Evolutionary conservation across 2,888 invertebrate species (phyloP), one percentile per base, ranked within the genome.

Genomic region (Geophilus truncorum): DNA sequence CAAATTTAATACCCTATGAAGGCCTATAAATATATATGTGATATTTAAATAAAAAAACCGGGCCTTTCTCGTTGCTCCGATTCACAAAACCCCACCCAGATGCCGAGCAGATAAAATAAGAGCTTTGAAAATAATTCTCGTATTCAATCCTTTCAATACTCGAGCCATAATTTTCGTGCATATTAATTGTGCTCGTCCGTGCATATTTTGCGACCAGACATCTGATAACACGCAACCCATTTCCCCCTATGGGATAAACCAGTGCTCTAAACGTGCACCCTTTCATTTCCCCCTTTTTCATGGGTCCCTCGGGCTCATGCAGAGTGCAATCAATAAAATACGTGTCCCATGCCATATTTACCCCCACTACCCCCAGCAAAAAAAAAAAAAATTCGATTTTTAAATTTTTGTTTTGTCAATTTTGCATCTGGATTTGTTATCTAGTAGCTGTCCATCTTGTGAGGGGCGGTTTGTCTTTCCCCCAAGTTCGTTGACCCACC

Each of bases 291-390:
- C 28, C 70, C 70, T 28, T 70, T 70, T 70, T 70, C 70, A 70
- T 28, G 70, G 28, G 25, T 70, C 70, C 70, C 70, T 28, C 12
- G 70, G 23, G 70, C 23, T 28, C 70, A 70, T 70, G 70, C 70
- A 70, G 23, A 70, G 70, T 28, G 70, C 28, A 70, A 70, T 70
- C 70, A 70, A 70, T 70, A 70, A 70, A 70, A 70, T 25, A 70
- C 70, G 28, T 15, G 70, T 70, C 70, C 25, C 28, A 25, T 70
- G 70, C 70, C 25, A 51, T 51, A 51, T 51, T 51, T 51, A 51
- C 32, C 9, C 4, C 32, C 32, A 4, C 32, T 32, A 32, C 32
- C 32, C 32, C 32, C 4, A 32, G 32, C n/a, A n/a, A 32, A 9
- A 32, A 32, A 32, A 6, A 32, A 4, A 32, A 9, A 32, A 32